These are phyloP conservation scores for Nymphalis io DNA, from an alignment of 1,140 invertebrate genomes.

Conservation along the genomic window DNA sequence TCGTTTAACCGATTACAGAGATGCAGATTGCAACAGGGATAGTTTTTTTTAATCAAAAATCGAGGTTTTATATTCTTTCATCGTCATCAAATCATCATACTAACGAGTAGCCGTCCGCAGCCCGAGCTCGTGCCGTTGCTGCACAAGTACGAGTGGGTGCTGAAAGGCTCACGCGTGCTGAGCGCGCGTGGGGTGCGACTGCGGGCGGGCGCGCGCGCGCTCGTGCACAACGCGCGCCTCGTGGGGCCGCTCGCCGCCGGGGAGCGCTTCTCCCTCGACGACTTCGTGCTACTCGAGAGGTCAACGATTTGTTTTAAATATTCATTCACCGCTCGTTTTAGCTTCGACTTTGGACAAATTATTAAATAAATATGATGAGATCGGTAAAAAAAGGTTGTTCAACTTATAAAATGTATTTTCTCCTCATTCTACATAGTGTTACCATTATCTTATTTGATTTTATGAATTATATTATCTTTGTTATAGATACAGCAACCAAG, in stretches of 20 bases:
- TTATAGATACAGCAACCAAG: conserved; percentile 83
- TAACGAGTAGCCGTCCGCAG: conserved; percentile 38
- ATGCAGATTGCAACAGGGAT: too few species aligned
- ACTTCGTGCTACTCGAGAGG: conserved; percentile 94
- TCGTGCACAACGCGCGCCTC: conserved; percentile 95
- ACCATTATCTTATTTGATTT: not conserved
- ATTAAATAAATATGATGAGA: too few species aligned
- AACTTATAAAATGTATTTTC: too few species aligned
- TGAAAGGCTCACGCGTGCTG: conserved; percentile 84
- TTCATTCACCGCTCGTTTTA: too few species aligned
- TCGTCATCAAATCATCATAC: not conserved
- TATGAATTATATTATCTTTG: not conserved
- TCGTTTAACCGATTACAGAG: too few species aligned
- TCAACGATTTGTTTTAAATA: too few species aligned
- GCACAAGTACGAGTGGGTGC: conserved; percentile 78
- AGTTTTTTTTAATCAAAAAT: too few species aligned
- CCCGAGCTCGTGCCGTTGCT: conserved; percentile 71
- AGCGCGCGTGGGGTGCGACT: conserved; percentile 82
- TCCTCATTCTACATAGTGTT: too few species aligned
- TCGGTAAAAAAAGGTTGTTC: too few species aligned
- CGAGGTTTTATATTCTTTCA: too few species aligned
- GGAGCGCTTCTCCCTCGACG: conserved; percentile 93
- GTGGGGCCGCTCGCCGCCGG: conserved; percentile 90
- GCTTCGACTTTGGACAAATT: too few species aligned
- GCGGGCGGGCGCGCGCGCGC: conserved; percentile 82